phyloP scores from a whole-genome alignment of 2,797 vertebrate genomes.

The Paguma larvata region DNA sequence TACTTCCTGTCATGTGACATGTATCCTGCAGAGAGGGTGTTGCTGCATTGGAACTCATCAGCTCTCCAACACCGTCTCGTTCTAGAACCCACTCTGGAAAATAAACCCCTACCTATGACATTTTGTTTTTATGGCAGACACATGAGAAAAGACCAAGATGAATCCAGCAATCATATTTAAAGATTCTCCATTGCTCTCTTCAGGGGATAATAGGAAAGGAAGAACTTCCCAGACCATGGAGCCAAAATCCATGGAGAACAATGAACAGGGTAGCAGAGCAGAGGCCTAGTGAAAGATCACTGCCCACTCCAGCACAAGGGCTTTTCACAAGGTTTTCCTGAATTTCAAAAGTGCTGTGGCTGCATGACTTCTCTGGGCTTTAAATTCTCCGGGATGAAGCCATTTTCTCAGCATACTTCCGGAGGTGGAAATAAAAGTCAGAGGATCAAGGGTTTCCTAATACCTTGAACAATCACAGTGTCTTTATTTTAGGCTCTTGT shows the following conservation, averaged over 20 bases:
- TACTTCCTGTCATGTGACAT: background rate
- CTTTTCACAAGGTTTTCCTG: background rate
- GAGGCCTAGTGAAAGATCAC: background rate
- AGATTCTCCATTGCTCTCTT: background rate
- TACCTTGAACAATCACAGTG: background rate
- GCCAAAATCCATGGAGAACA: background rate
- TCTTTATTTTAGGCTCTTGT: background rate
- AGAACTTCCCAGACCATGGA: background rate
- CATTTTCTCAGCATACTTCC: background rate
- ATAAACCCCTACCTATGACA: background rate
- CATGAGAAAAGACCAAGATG: background rate
- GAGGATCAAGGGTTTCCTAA: background rate
- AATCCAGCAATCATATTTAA: background rate
- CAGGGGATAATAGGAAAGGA: background rate
- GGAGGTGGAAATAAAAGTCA: background rate
- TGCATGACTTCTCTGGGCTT: background rate
- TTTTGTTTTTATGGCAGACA: background rate
- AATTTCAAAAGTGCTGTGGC: background rate
- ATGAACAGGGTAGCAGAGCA: background rate
- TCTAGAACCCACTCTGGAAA: background rate
- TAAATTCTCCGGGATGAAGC: background rate
- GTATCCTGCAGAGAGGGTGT: background rate
- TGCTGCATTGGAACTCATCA: background rate
- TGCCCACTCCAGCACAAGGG: background rate
- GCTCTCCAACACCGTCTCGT: background rate